Conservation (phyloP, 1,140 invertebrate species). For the Dendroctonus ponderosae region DNA sequence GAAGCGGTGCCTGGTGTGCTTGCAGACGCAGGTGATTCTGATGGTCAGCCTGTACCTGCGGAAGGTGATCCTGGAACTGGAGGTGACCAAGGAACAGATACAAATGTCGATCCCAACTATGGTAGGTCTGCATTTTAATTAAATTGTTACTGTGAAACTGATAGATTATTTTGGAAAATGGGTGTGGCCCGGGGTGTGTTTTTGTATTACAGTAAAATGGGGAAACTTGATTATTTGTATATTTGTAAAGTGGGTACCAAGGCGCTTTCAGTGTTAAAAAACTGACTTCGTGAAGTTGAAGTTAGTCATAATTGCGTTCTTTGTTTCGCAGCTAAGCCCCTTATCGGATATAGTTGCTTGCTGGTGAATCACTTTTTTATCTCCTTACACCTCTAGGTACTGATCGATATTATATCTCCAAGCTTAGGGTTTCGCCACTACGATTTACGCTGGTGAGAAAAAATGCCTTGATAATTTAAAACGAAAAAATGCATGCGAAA, state of each 20-base stretch:
- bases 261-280: too few species aligned
- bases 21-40: slow-evolving; percentile 1
- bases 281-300: too few species aligned
- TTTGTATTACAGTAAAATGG: background rate
- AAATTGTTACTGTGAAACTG: slow-evolving; percentile 18
- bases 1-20: slow-evolving; percentile 23
- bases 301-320: too few species aligned
- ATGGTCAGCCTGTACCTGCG: slow-evolving; percentile 20
- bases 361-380: too few species aligned
- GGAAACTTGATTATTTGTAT: slow-evolving; percentile 1
- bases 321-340: too few species aligned
- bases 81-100: slow-evolving; percentile 1
- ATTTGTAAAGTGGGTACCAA: background rate
- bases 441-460: too few species aligned
- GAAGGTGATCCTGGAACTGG: slow-evolving; percentile 13
- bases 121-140: background rate
- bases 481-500: too few species aligned
- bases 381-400: too few species aligned
- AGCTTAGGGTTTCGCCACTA: too few species aligned
- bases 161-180: slow-evolving; percentile 6
- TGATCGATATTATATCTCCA: too few species aligned
- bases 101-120: background rate
- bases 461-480: too few species aligned
- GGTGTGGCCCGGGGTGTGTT: background rate
- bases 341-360: too few species aligned